Evolutionary conservation across 2,888 invertebrate genomes (phyloP).

Genomic region (Andrena bicolor): DNA sequence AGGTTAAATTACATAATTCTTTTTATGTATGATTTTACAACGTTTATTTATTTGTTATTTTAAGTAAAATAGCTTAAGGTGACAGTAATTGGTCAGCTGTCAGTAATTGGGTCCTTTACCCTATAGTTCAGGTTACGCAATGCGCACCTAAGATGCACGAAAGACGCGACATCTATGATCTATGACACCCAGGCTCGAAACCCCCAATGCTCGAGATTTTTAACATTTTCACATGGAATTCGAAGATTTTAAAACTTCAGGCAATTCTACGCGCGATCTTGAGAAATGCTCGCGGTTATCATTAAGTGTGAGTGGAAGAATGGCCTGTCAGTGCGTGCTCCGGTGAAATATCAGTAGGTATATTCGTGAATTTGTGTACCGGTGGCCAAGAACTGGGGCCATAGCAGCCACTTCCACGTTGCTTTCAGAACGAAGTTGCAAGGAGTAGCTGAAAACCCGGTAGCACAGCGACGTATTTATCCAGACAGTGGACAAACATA

Average conservation of each 20-base stretch:
- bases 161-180: background rate
- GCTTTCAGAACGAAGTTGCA: conserved; percentile 35
- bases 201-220: background rate
- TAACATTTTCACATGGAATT: background rate
- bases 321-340: no score
- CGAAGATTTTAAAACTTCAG: background rate
- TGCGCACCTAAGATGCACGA: background rate
- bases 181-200: background rate
- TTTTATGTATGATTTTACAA: no score
- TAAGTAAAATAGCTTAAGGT: no score
- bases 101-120: no score
- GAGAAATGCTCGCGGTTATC: background rate
- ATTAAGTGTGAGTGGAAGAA: no score
- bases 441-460: conserved; percentile 48
- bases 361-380: background rate
- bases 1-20: no score
- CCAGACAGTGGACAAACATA: conserved; percentile 70
- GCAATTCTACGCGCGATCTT: background rate
- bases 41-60: no score
- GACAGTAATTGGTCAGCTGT: no score
- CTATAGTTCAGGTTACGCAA: background rate
- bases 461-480: conserved; percentile 64
- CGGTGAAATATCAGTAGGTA: background rate
- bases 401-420: conserved; percentile 8
- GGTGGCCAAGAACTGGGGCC: background rate